These are phyloP conservation scores for western clawed frog (Xenopus tropicalis) DNA, from an alignment of 2,113 vertebrate species.

Conservation along the genomic window DNA sequence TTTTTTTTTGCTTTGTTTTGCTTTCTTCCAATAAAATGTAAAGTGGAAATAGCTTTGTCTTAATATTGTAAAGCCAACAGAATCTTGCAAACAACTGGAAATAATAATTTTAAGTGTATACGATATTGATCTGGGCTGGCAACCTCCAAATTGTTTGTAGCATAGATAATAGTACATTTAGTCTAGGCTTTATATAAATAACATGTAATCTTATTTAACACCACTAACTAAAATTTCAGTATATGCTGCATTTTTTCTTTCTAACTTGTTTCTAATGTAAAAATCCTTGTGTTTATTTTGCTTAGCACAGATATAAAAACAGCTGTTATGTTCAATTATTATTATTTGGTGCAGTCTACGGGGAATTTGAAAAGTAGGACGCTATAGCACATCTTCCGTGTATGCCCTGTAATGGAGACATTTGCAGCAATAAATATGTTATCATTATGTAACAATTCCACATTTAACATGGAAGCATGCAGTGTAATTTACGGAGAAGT, in stretches of 20 bases:
- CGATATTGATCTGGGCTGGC: no score
- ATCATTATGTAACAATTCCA: constrained; percentile 9
- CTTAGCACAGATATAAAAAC: constrained; percentile 17
- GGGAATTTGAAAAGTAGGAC: constrained; percentile 33
- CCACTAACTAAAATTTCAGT: not conserved
- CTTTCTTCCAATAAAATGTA: no score
- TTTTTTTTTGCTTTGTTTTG: no score
- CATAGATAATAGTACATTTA: no score
- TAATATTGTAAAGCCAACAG: no score
- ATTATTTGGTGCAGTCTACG: constrained; percentile 35
- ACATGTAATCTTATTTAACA: not conserved
- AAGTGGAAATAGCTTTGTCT: no score
- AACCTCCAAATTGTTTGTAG: no score
- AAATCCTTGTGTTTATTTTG: constrained; percentile 10
- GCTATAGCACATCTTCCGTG: constrained; percentile 12
- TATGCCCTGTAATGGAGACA: constrained; percentile 10
- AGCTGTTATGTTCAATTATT: constrained; percentile 34
- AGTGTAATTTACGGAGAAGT: no score
- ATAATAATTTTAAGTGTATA: no score
- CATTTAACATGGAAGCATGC: not conserved
- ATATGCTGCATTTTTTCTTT: not conserved
- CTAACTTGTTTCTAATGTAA: constrained; percentile 5
- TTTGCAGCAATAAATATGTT: constrained; percentile 21
- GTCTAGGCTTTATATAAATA: no score
- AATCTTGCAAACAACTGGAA: no score